Percentiles rank a stretch among this genome's conserved stretches.
These are phyloP conservation scores for Vultur gryphus DNA, from an alignment of 2,797 vertebrate genomes.

Conservation along the genomic window DNA sequence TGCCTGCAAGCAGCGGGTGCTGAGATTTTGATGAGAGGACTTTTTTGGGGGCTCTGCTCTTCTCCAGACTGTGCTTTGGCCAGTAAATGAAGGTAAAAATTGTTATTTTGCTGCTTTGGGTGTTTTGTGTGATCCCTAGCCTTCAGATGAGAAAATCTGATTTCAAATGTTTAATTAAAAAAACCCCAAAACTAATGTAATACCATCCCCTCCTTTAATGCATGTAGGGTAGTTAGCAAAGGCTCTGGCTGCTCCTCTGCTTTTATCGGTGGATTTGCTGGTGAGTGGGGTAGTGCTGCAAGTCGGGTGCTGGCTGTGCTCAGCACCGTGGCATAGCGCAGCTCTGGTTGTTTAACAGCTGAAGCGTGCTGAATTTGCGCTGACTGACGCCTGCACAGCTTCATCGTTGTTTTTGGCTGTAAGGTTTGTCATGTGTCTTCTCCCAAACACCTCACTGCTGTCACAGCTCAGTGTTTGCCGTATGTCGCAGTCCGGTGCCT, in stretches of 20 bases:
- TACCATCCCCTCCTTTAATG: not conserved
- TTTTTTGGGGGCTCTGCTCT: not conserved
- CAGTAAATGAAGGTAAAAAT: not conserved
- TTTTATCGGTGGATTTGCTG: not conserved
- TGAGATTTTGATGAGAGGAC: not conserved
- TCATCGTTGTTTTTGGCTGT: not conserved
- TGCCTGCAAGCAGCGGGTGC: not conserved
- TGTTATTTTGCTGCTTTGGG: not conserved
- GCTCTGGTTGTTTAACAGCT: not conserved
- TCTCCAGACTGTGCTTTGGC: not conserved
- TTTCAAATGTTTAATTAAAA: not conserved
- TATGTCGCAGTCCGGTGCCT: not conserved
- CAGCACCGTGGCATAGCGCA: fast-evolving
- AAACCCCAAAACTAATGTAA: not conserved
- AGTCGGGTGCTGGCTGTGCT: not conserved
- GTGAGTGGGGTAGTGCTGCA: not conserved
- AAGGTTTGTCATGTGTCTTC: not conserved
- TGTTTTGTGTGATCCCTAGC: not conserved
- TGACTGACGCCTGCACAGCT: fast-evolving
- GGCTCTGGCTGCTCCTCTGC: not conserved
- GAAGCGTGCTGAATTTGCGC: fast-evolving
- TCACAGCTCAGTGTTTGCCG: not conserved
- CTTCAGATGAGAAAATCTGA: not conserved
- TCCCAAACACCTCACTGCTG: not conserved
- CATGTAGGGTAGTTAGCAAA: not conserved